Conservation (phyloP, 2,113 vertebrate species). For the Rissa tridactyla region DNA sequence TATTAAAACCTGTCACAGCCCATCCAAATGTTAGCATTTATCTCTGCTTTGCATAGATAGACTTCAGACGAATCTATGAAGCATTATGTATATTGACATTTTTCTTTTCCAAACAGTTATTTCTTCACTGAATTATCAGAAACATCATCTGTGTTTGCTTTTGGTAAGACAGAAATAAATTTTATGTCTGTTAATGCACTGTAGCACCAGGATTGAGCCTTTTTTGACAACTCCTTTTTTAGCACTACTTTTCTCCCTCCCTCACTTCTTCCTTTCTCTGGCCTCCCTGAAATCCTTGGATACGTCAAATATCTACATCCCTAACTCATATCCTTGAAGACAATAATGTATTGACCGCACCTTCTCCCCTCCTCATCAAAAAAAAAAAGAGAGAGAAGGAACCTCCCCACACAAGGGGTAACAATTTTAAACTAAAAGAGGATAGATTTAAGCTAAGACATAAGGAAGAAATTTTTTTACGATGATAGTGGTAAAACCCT, state of each 20-base stretch:
- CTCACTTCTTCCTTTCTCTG: background rate
- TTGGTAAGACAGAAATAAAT: background rate
- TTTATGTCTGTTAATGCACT: background rate
- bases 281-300: background rate
- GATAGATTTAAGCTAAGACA: background rate
- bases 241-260: background rate
- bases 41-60: background rate
- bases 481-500: background rate
- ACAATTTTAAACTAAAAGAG: background rate
- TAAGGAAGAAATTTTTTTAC: background rate
- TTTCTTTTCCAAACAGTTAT: background rate
- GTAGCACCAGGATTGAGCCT: background rate
- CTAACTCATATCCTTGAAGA: background rate
- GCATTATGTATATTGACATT: background rate
- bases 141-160: background rate
- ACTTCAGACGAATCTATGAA: background rate
- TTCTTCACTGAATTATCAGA: background rate
- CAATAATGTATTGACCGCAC: background rate
- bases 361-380: background rate
- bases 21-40: background rate
- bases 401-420: accelerated
- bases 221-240: background rate
- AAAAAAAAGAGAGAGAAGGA: background rate
- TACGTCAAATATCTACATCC: background rate
- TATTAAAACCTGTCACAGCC: background rate